A percentile compares a stretch with the other conserved stretches of the same genome.
Evolutionary conservation across 2,888 invertebrate species (phyloP).

Genomic region (Diaphora mendica): DNA sequence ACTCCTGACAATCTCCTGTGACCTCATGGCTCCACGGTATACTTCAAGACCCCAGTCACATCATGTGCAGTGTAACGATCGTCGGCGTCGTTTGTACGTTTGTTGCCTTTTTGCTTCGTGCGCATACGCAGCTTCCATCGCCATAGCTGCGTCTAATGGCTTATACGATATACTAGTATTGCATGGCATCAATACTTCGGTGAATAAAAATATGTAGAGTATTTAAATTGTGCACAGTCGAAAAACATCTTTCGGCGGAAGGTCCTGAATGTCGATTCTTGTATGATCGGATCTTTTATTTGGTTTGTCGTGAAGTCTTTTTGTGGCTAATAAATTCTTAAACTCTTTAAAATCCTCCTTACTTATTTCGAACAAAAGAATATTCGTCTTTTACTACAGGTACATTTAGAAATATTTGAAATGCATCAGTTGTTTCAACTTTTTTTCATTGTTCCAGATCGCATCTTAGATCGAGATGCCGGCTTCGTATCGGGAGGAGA

Average conservation of each 20-base stretch:
- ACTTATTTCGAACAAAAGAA: neutral
- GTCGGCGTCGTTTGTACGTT: slow-evolving; percentile 51
- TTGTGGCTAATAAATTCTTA: neutral
- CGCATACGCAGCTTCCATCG: slow-evolving; percentile 47
- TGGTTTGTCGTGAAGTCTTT: neutral
- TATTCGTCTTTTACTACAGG: neutral
- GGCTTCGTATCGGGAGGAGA: slow-evolving; percentile 92
- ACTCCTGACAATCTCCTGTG: neutral
- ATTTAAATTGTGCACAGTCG: neutral
- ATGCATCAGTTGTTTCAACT: neutral
- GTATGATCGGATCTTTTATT: neutral
- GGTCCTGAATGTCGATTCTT: neutral
- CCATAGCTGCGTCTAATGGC: slow-evolving; percentile 45
- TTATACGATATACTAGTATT: slow-evolving; percentile 19
- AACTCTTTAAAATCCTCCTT: neutral
- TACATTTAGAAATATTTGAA: neutral
- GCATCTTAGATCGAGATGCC: slow-evolving; percentile 88
- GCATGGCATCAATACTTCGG: neutral
- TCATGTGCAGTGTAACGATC: slow-evolving; percentile 49
- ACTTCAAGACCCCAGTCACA: slow-evolving; percentile 51
- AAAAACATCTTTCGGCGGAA: neutral
- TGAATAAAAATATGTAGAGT: neutral
- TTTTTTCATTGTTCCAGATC: slow-evolving; percentile 82
- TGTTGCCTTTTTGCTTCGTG: slow-evolving; percentile 39
- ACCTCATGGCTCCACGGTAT: slow-evolving; percentile 26